Percentiles rank a stretch among this genome's conserved stretches.
Conservation (phyloP, 2,797 vertebrate genomes). For the Epinephelus malabaricus region DNA sequence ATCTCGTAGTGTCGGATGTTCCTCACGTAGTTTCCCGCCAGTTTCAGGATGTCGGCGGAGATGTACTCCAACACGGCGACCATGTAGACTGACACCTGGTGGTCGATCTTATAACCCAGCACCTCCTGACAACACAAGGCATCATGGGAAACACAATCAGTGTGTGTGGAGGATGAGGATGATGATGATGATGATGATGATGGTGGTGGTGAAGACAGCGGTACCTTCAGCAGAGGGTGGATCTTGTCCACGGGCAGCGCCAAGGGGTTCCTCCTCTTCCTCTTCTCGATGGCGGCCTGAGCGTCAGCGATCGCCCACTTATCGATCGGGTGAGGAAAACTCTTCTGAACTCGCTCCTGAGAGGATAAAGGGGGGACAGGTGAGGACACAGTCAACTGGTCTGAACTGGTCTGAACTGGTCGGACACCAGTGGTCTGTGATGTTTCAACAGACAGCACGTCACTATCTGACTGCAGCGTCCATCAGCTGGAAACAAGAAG, state of each 20-base stretch:
- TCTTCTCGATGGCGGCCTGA: constrained; percentile 96
- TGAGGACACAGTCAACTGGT: too few relatives aligned
- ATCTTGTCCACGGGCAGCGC: constrained; percentile 98
- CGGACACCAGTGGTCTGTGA: too few relatives aligned
- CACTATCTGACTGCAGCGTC: too few relatives aligned
- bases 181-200: neutral
- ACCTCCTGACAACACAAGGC: constrained; percentile 88
- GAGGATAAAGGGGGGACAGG: neutral
- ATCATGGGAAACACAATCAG: constrained; percentile 10
- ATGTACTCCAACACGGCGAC: constrained; percentile 98
- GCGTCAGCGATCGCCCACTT: constrained; percentile 98
- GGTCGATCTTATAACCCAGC: constrained; percentile 97
- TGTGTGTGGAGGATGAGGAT: neutral
- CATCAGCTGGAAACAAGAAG: too few relatives aligned
- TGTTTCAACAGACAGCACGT: too few relatives aligned
- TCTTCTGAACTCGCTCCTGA: constrained; percentile 96
- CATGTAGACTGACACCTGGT: constrained; percentile 98
- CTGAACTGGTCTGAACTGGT: too few relatives aligned
- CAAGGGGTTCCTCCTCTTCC: constrained; percentile 94
- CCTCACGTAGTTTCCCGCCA: constrained; percentile 96
- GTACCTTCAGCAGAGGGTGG: constrained; percentile 95
- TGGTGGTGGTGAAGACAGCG: too few relatives aligned
- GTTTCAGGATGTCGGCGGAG: constrained; percentile 97
- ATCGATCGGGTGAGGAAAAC: constrained; percentile 97
- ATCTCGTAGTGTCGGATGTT: constrained; percentile 98